Evolutionary conservation across 2,888 invertebrate genomes (phyloP), one percentile per base, ranked within the genome.

Genomic region (Trichopria drosophilae): DNA sequence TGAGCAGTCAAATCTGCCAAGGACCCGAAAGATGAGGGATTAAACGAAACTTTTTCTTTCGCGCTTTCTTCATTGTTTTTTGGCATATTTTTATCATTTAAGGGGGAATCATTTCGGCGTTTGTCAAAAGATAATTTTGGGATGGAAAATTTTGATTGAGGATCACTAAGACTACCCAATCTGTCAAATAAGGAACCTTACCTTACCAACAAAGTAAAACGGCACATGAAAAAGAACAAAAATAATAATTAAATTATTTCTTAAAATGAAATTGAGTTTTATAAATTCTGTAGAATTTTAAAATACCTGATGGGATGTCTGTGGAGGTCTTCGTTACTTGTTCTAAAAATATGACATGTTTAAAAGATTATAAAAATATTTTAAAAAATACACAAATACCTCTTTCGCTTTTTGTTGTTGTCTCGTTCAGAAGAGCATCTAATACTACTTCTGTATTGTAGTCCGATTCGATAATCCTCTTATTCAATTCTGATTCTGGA

Each of bases 401-500:
- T 48, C 55, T 44, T 58, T 66, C 57, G 34, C 66, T 64, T 60
- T 72, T 74, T 23, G 67, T 66, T 31, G 77, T 73, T 36, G 78
- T 78, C 53, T 76, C 77, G 59, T 80, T 82, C 6, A 92, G 78
- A 52, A 94, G 80, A 61, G 82, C 82, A 77, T 93, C 86, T 13
- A 93, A 78, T 12, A 88, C 82, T 67, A 82, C 82, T 60, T 85
- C 84, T 29, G 84, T 80, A 73, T 92, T 83, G 72, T 86, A 94
- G 57, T 86, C 82, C 61, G 86, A 79, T 49, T 82, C 81, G 49
- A 93, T 76, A 22, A 91, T 84, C 34, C 86, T 83, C 60, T 87
- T 84, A 15, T 86, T 81, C 42, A 95, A 80, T 41, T 84, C 80
- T 56, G 84, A 82, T 62, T 92, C 89, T 0, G 91, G 80, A 7